phyloP scores from a whole-genome alignment of 2,113 vertebrate species.

The Eulemur macaco region DNA sequence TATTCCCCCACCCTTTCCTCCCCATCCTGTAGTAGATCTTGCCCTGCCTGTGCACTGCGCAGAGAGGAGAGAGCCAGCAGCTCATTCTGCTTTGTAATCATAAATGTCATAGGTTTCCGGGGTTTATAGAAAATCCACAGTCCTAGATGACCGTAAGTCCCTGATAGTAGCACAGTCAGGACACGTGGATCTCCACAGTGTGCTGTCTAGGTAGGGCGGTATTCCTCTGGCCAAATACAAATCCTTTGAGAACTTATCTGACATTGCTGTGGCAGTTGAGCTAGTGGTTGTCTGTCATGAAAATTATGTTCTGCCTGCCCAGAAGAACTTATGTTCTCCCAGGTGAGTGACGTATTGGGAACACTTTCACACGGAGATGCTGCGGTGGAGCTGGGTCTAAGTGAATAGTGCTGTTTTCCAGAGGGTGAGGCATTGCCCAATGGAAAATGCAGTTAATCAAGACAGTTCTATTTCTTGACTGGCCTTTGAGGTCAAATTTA shows the following conservation, averaged over 20 bases:
- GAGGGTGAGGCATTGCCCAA: background rate
- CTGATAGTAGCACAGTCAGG: background rate
- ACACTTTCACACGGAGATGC: background rate
- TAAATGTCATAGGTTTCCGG: constrained; percentile 22
- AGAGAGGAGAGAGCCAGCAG: background rate
- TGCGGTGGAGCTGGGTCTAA: background rate
- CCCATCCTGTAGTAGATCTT: background rate
- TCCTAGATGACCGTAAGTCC: background rate
- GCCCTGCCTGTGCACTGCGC: background rate
- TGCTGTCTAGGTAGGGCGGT: background rate
- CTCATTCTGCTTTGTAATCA: constrained; percentile 54
- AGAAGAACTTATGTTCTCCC: background rate
- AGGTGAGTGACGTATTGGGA: background rate
- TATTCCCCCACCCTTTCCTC: background rate
- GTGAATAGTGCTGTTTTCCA: background rate
- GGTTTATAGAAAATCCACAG: background rate
- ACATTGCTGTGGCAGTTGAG: background rate
- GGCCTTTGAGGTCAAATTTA: constrained; percentile 33
- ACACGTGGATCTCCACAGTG: background rate
- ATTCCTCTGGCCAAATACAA: background rate
- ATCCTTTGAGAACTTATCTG: background rate
- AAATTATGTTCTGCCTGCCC: background rate
- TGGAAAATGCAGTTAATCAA: background rate
- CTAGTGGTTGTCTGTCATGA: background rate
- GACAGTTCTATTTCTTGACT: constrained; percentile 9